Percentiles rank a stretch among this genome's conserved stretches.
Evolutionary conservation across 2,888 invertebrate genomes (phyloP).

Genomic region (Ectemnius cavifrons): DNA sequence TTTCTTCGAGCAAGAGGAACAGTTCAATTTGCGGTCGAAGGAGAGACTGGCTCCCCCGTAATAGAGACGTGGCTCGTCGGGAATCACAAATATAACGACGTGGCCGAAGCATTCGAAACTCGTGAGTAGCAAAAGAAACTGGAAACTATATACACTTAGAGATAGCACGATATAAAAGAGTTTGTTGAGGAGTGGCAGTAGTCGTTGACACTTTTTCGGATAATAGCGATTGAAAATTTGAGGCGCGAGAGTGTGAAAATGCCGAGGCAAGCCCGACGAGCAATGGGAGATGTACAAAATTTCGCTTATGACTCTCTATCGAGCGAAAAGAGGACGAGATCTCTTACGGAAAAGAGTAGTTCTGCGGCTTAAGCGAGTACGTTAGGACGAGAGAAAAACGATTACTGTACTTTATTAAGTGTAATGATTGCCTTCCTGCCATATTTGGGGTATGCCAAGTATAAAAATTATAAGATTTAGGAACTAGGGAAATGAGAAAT

Average conservation of each 20-base stretch:
- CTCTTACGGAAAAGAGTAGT: constrained; percentile 30
- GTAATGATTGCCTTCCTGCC: constrained; percentile 84
- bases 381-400: constrained; percentile 60
- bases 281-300: constrained; percentile 64
- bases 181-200: no score
- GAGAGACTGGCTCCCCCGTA: neutral
- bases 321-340: constrained; percentile 42
- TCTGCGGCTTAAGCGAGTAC: constrained; percentile 53
- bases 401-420: constrained; percentile 79
- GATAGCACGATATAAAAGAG: no score
- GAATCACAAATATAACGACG: constrained; percentile 2
- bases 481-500: constrained; percentile 64
- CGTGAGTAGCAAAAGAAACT: neutral
- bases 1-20: neutral
- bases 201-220: neutral
- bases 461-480: constrained; percentile 79
- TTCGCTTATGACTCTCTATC: constrained; percentile 61
- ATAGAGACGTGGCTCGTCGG: constrained; percentile 2
- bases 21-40: neutral
- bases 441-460: constrained; percentile 82
- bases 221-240: neutral
- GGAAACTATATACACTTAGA: no score
- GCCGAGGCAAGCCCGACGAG: constrained; percentile 17
- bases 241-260: no score
- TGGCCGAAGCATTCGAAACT: neutral